Base-by-base conservation (phyloP, 1,140 invertebrate genomes). In the Zaprionus inermis region DNA sequence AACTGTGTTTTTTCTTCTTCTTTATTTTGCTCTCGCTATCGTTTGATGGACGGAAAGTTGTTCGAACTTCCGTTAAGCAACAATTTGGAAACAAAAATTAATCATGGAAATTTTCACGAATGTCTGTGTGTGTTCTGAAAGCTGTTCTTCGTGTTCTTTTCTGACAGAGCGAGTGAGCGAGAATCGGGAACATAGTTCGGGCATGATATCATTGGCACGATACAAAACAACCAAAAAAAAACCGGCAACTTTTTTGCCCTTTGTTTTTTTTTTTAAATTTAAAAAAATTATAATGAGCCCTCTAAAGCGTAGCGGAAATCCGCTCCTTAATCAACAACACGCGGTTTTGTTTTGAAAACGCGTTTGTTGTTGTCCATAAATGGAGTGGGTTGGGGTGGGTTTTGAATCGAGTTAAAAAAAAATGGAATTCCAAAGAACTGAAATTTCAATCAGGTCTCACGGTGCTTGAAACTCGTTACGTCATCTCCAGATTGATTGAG, bases 391-490 rank as follows among this genome's bases (percentile, higher is more conserved):
- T 44, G 11, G 20, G 24, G 34, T 28, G 28, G 28, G 28, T 28
- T 28, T n/a, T n/a, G n/a, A n/a, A n/a, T 28, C 5, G 24, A 28
- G 24, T 28, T 28, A 28, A 30, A 30, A 12, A 3, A 52, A 72
- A 54, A 34, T 68, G n/a, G 30, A 49, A 73, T 38, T 46, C 54
- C 36, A 30, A 67, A 59, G 18, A n/a, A n/a, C n/a, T n/a, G n/a
- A n/a, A n/a, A n/a, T n/a, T n/a, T 54, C 28, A 36, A 3, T n/a
- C 1, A 14, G 14, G 36, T 38, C 36, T 38, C 57, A 60, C 16
- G 28, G 18, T 16, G 49, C n/a, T 46, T 82, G 80, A 83, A 83
- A 82, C 10, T 49, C 32, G 56, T 83, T 82, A 74, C 80, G 76
- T 82, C 80, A 82, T 70, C 52, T 12, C 38, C 20, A 11, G 32